phyloP scores from a whole-genome alignment of 2,888 invertebrate genomes.

The Orgyia antiqua region DNA sequence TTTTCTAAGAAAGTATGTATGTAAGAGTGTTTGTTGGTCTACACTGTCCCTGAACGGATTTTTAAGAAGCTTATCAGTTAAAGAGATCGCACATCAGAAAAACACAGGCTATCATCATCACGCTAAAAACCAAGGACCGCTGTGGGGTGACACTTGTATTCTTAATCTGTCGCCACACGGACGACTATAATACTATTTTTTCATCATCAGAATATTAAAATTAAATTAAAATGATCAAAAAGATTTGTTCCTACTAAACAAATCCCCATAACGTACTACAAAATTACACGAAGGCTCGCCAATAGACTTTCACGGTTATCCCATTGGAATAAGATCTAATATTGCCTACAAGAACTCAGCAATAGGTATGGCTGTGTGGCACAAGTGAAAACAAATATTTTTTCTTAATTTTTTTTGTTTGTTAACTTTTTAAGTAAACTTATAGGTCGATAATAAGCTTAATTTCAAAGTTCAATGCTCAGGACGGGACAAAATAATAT shows the following conservation, averaged over 20 bases:
- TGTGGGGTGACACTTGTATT: too few relatives aligned
- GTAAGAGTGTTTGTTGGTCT: too few relatives aligned
- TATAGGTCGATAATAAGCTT: constrained; percentile 3
- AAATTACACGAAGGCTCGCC: constrained; percentile 48
- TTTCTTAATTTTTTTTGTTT: constrained; percentile 13
- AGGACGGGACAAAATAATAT: background rate
- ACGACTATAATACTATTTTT: too few relatives aligned
- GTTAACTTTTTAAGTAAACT: constrained; percentile 1
- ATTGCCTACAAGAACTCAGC: constrained; percentile 26
- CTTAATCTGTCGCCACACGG: too few relatives aligned
- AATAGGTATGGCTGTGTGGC: constrained; percentile 53
- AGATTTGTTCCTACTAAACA: constrained; percentile 33
- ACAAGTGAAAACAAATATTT: constrained; percentile 41
- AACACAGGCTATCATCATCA: too few relatives aligned
- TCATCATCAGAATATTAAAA: too few relatives aligned
- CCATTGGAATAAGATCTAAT: constrained; percentile 32
- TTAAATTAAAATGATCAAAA: constrained; percentile 36
- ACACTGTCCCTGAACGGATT: too few relatives aligned
- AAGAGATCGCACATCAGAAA: too few relatives aligned
- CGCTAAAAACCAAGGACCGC: too few relatives aligned
- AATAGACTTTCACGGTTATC: constrained; percentile 47
- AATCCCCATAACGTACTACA: constrained; percentile 70
- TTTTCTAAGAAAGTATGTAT: too few relatives aligned
- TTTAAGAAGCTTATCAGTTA: too few relatives aligned
- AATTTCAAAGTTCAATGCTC: constrained; percentile 1